Percentiles rank a stretch among this genome's conserved stretches.
These are phyloP conservation scores for Petrosia ficiformis DNA, from an alignment of 37 sponge, comb jelly and placozoan genomes.

Conservation along the genomic window DNA sequence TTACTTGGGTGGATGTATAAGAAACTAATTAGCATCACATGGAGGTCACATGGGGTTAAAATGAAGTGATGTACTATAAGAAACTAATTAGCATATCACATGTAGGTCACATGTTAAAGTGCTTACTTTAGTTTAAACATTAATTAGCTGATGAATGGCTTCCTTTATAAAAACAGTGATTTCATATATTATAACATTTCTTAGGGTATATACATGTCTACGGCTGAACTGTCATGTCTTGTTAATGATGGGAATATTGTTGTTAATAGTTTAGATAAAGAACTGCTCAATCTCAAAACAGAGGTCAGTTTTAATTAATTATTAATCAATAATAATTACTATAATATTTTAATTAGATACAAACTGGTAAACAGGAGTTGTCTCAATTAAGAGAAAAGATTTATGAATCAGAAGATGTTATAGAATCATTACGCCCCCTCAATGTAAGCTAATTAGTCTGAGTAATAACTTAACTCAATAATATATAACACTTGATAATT, in stretches of 20 bases:
- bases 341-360: not conserved
- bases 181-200: not conserved
- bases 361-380: conserved; percentile 38
- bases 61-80: too few species aligned
- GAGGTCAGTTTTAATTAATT: not conserved
- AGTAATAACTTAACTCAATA: too few species aligned
- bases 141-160: too few species aligned
- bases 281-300: conserved; percentile 28
- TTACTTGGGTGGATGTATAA: too few species aligned
- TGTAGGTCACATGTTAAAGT: too few species aligned
- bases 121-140: too few species aligned
- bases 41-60: too few species aligned
- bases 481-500: not conserved
- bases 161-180: too few species aligned
- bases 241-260: not conserved
- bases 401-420: not conserved
- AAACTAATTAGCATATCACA: too few species aligned
- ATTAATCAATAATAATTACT: not conserved
- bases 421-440: conserved; percentile 22
- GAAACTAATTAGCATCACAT: too few species aligned
- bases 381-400: conserved; percentile 4
- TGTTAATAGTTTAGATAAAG: not conserved
- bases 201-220: conserved; percentile 30
- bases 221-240: conserved; percentile 25
- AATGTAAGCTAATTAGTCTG: conserved; percentile 22